A percentile compares a stretch with the other conserved stretches of the same genome.
Conservation (phyloP, 2,888 invertebrate species). For the Celastrina argiolus region DNA sequence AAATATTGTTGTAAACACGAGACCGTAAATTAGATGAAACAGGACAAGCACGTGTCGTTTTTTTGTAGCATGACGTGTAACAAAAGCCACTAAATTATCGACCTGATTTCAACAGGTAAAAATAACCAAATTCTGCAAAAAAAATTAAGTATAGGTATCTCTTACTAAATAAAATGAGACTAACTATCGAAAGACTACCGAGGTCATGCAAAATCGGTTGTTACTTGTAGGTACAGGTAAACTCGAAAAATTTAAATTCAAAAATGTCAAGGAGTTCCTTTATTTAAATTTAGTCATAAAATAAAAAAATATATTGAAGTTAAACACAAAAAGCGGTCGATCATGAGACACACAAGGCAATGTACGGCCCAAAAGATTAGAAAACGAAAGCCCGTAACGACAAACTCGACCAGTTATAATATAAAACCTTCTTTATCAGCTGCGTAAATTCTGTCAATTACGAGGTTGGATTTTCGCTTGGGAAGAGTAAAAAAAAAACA, state of each 20-base stretch:
- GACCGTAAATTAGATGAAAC: neutral
- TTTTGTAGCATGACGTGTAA: neutral
- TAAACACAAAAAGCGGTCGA: slow-evolving; percentile 7
- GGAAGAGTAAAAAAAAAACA: slow-evolving; percentile 39
- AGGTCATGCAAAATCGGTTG: neutral
- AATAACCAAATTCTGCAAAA: neutral
- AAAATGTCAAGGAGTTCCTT: slow-evolving; percentile 10
- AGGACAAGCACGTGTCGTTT: neutral
- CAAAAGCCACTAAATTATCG: neutral
- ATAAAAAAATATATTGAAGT: neutral
- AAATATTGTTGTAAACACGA: neutral
- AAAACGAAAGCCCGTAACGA: slow-evolving; percentile 29
- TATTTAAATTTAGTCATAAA: slow-evolving; percentile 23
- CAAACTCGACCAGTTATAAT: slow-evolving; percentile 39
- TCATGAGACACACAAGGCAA: slow-evolving; percentile 22
- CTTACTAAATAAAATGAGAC: neutral
- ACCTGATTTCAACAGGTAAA: neutral
- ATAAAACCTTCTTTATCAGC: slow-evolving; percentile 52
- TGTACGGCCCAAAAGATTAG: slow-evolving; percentile 28
- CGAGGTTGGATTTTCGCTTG: slow-evolving; percentile 44
- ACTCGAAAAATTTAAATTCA: neutral
- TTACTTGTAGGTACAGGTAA: no score
- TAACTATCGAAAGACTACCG: neutral
- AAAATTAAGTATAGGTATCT: neutral
- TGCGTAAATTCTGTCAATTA: slow-evolving; percentile 67